A percentile compares a stretch with the other conserved stretches of the same genome.
Conservation (phyloP, 2,888 invertebrate genomes). For the Pollenia angustigena region DNA sequence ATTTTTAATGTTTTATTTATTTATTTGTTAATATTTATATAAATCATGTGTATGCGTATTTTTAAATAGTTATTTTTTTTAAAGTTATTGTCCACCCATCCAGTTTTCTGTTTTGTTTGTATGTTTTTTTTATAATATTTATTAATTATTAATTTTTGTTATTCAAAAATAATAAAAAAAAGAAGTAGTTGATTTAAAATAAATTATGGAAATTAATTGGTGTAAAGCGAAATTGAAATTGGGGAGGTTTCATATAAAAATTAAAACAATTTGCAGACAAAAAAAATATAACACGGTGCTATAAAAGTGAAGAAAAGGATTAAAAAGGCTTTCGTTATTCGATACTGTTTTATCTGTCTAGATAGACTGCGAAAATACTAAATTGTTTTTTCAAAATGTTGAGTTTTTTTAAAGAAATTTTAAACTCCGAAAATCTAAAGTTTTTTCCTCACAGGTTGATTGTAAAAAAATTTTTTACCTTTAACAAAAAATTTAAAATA, state of each 20-base stretch:
- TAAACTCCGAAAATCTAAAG: too few relatives aligned
- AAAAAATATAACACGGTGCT: too few relatives aligned
- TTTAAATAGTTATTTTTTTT: constrained; percentile 77
- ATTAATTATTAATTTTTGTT: constrained; percentile 31
- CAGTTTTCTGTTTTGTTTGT: constrained; percentile 78
- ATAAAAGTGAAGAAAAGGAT: too few relatives aligned
- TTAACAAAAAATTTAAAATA: too few relatives aligned
- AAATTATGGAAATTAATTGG: background rate
- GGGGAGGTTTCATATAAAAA: background rate
- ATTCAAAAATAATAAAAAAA: background rate
- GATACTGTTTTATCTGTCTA: too few relatives aligned
- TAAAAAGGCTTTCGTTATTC: too few relatives aligned
- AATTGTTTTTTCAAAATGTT: too few relatives aligned
- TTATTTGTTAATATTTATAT: constrained; percentile 66
- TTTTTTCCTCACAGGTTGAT: too few relatives aligned
- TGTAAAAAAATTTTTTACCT: too few relatives aligned
- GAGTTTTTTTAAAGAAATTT: too few relatives aligned
- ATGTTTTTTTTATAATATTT: constrained; percentile 63
- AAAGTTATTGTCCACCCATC: constrained; percentile 84
- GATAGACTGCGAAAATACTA: too few relatives aligned
- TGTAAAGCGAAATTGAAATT: too few relatives aligned
- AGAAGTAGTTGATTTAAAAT: background rate
- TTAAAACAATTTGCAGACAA: background rate
- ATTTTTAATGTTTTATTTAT: constrained; percentile 62
- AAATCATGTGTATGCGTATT: constrained; percentile 70